phyloP scores from a whole-genome alignment of 1,140 invertebrate genomes.

The Apis laboriosa region DNA sequence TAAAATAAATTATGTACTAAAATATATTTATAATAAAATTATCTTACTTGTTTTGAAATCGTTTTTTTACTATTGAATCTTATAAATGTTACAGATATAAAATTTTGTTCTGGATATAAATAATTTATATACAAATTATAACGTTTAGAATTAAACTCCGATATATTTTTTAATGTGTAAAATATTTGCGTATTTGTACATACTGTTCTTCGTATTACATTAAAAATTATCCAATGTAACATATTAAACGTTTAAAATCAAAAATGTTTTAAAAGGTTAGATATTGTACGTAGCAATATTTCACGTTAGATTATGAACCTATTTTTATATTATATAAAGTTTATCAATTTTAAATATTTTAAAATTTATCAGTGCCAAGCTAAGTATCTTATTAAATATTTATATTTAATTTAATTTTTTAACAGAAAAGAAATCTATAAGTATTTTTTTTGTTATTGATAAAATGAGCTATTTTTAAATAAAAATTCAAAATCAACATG shows the following conservation, averaged over 20 bases:
- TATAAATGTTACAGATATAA: neutral
- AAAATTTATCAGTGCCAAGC: no score
- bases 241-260: neutral
- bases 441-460: no score
- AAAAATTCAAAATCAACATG: no score
- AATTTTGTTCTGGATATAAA: neutral
- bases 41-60: neutral
- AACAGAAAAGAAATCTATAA: no score
- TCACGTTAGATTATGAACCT: no score
- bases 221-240: neutral
- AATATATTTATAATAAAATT: neutral
- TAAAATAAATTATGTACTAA: neutral
- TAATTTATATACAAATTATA: neutral
- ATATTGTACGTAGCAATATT: neutral
- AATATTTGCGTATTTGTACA: constrained; percentile 6
- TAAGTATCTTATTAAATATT: no score
- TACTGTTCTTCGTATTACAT: neutral
- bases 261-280: neutral
- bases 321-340: no score
- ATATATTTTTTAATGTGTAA: neutral
- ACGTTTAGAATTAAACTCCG: neutral
- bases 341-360: no score
- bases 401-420: no score
- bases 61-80: constrained; percentile 27
- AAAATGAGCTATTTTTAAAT: no score